A percentile compares a stretch with the other conserved stretches of the same genome.
phyloP scores from a whole-genome alignment of 2,113 vertebrate species.

The Orientallactaga bullata region DNA sequence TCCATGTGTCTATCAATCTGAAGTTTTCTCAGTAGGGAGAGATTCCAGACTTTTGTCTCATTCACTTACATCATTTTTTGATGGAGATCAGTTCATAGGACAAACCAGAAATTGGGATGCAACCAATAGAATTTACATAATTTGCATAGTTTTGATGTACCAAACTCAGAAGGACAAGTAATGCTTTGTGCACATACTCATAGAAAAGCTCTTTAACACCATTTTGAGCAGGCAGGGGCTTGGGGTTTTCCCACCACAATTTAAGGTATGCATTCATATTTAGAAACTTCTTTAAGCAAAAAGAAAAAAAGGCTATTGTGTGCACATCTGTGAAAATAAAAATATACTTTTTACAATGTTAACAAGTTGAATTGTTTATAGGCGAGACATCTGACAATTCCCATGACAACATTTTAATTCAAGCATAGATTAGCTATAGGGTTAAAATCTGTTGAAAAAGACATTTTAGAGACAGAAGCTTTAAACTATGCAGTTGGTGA shows the following conservation, averaged over 20 bases:
- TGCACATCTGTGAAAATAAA: neutral
- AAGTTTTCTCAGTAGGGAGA: neutral
- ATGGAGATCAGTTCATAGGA: neutral
- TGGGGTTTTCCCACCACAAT: neutral
- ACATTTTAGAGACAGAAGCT: neutral
- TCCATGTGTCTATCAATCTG: neutral
- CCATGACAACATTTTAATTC: neutral
- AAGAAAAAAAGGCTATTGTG: neutral
- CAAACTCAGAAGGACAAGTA: neutral
- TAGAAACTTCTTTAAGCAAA: neutral
- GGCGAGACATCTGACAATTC: neutral
- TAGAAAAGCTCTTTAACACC: neutral
- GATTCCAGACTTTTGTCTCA: neutral
- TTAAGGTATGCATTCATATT: neutral
- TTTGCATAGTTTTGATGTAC: neutral
- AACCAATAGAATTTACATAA: neutral
- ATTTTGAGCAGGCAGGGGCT: neutral
- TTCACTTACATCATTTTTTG: neutral
- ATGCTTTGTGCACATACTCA: neutral
- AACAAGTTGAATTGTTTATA: neutral
- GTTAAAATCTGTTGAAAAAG: neutral
- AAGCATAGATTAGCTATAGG: neutral
- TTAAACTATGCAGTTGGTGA: slow-evolving; percentile 1
- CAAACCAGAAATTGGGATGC: neutral
- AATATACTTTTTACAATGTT: neutral